These are phyloP conservation scores for Bombus polaris DNA, from an alignment of 1,140 invertebrate species.

Conservation along the genomic window DNA sequence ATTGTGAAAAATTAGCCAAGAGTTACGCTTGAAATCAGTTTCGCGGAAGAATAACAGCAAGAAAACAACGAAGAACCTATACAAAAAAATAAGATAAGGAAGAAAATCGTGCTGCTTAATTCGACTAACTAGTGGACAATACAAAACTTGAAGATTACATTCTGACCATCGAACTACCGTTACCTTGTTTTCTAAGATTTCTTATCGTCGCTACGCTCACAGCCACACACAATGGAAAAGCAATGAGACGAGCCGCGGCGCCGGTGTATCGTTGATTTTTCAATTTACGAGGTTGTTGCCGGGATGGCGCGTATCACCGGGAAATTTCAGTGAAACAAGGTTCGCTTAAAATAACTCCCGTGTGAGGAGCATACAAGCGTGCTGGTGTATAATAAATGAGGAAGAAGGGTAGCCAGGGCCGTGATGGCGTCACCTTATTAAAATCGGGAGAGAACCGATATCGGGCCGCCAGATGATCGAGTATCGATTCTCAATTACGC, in stretches of 20 bases:
- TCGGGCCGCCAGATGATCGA: slow-evolving; percentile 56
- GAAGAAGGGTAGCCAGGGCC: slow-evolving; percentile 41
- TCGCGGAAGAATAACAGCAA: not conserved
- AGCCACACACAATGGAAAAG: not conserved
- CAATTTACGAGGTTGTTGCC: slow-evolving; percentile 24
- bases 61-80: not conserved
- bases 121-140: not conserved
- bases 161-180: not conserved
- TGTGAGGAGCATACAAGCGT: slow-evolving; percentile 35
- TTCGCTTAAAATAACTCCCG: slow-evolving; percentile 49
- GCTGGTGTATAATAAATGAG: slow-evolving; percentile 57
- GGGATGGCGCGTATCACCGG: slow-evolving; percentile 7
- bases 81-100: too few species aligned
- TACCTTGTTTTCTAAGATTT: not conserved
- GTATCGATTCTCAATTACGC: slow-evolving; percentile 71
- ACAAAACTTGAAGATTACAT: not conserved
- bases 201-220: not conserved
- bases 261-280: slow-evolving; percentile 40
- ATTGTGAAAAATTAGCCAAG: not conserved
- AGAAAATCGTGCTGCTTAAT: not conserved
- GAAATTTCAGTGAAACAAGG: slow-evolving; percentile 43
- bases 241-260: not conserved
- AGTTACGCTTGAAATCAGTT: not conserved
- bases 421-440: slow-evolving; percentile 58
- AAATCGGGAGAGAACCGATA: slow-evolving; percentile 58